Base-by-base conservation (phyloP, 53 echinoderm and acorn worm genomes). In the Astropecten irregularis region DNA sequence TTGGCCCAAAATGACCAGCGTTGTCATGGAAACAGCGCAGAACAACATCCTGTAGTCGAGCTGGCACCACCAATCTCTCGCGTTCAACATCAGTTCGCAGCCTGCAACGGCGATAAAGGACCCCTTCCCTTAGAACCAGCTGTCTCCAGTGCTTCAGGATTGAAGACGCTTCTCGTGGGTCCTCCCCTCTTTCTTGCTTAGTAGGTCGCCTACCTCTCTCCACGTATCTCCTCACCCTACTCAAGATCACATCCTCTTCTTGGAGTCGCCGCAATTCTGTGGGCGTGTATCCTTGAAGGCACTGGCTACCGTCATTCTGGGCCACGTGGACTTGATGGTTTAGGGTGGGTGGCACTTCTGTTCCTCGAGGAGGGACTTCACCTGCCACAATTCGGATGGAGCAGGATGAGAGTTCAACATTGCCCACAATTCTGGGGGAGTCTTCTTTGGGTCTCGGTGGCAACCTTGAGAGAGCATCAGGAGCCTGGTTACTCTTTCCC, bases 1-100 rank as follows among this genome's bases (percentile, higher is more conserved):
- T 69, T 1, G 30, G 54, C 7, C 70, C 70, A 36, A 83, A 83
- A 27, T 83, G 84, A 3, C 84, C 84, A 3, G 69, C 84, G 14
- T 84, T 57, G 13, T 69, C 84, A 84, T 69, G 84, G 29, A 69
- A 84, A 29, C 30, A 26, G 27, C 30, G 49, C 9, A 69, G 35
- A 11, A 69, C 70, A 9, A 19, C 19, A 19, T 64, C 37, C 1
- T 2, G 2, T 29, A 64, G 7, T 11, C 26, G 6, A 19, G 34
- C 36, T 1, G 64, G 64, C 15, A 64, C 64, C 33, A 64, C 32
- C 64, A 64, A 64, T 15, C 64, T 14, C 13, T 64, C 32, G 3
- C 35, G 8, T 29, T 64, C 19, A 16, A 35, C 64, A 5, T 14
- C 16, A 33, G 6, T 30, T 34, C 9, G 36, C 15, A 14, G 26